These are phyloP conservation scores for Sebastes elongatus DNA, from an alignment of 2,797 vertebrate genomes.

Conservation along the genomic window DNA sequence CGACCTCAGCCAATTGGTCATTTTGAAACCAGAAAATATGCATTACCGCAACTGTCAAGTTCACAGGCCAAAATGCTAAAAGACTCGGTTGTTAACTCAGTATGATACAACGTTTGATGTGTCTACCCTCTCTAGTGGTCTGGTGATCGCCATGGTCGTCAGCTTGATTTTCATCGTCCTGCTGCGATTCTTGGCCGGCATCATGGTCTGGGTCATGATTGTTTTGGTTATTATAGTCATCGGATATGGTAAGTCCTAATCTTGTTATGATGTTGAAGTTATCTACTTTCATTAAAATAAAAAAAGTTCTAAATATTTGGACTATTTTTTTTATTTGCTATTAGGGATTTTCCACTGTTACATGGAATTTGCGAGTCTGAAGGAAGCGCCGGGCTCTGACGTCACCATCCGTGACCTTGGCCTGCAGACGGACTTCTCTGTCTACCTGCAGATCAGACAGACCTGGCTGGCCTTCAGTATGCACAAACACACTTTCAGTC, in stretches of 20 bases:
- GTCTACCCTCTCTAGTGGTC: conserved; percentile 78
- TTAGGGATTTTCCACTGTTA: conserved; percentile 94
- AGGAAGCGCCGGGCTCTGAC: conserved; percentile 85
- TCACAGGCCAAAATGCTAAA: not conserved
- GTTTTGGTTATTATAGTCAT: conserved; percentile 90
- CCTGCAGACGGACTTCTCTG: conserved; percentile 90
- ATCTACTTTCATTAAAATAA: not conserved
- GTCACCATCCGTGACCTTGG: conserved; percentile 90
- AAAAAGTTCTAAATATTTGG: not conserved
- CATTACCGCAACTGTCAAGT: not conserved
- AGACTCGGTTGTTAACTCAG: not conserved
- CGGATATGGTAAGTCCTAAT: conserved; percentile 85
- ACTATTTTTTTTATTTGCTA: rapidly evolving
- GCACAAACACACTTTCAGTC: conserved; percentile 42
- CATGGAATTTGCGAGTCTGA: conserved; percentile 86
- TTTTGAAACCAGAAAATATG: not conserved
- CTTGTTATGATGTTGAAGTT: not conserved
- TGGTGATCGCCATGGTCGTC: conserved; percentile 91
- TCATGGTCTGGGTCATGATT: conserved; percentile 97
- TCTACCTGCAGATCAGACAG: conserved; percentile 93
- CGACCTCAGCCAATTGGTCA: not conserved
- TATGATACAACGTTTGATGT: not conserved
- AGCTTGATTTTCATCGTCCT: conserved; percentile 93
- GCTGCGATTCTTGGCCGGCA: conserved; percentile 89
- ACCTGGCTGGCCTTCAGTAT: conserved; percentile 96